Percentiles rank a stretch among this genome's conserved stretches.
Conservation (phyloP, 2,797 vertebrate genomes). For the Myiotriccus ornatus region DNA sequence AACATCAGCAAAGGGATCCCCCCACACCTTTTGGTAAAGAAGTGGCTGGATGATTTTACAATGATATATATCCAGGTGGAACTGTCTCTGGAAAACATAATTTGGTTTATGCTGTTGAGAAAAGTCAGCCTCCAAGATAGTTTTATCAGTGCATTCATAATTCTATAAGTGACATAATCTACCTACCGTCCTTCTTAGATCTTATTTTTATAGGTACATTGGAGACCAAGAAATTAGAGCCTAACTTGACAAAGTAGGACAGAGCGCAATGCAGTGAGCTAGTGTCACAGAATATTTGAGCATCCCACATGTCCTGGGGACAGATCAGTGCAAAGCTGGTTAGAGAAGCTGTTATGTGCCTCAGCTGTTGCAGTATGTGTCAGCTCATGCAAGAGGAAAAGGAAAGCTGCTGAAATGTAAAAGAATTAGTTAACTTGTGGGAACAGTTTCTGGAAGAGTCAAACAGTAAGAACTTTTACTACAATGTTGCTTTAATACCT, state of each 20-base stretch:
- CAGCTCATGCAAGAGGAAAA: background rate
- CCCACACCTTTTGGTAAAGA: background rate
- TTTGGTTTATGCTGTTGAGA: background rate
- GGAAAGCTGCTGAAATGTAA: background rate
- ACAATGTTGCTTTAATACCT: background rate
- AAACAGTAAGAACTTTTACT: background rate
- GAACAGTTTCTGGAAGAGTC: background rate
- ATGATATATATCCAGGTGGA: background rate
- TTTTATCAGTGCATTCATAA: background rate
- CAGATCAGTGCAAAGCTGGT: background rate
- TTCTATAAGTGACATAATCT: background rate
- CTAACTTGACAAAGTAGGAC: background rate
- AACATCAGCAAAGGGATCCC: background rate
- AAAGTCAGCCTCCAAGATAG: background rate
- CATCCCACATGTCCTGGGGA: background rate
- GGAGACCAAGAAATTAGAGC: background rate
- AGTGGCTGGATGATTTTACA: background rate
- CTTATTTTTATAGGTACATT: background rate
- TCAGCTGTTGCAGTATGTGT: background rate
- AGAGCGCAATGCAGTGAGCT: background rate
- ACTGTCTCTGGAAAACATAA: background rate
- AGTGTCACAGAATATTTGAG: background rate
- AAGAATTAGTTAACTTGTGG: background rate
- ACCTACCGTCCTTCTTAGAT: background rate
- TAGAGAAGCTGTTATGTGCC: background rate